Base-by-base conservation (phyloP, 2,797 vertebrate genomes). In the Argentina silus region DNA sequence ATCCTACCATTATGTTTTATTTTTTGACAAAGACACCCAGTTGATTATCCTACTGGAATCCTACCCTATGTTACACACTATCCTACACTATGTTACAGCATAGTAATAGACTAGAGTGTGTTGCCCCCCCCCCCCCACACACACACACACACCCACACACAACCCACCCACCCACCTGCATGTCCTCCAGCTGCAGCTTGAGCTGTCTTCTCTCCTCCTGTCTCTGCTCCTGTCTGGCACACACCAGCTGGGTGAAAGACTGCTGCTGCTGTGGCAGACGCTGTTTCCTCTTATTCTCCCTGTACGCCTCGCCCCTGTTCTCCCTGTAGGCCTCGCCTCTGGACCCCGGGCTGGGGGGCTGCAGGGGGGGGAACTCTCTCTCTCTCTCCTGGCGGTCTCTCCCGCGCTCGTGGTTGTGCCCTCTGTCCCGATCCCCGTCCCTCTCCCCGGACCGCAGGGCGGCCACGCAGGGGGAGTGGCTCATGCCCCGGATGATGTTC, bases 401-500 rank as follows among this genome's bases (percentile, higher is more conserved):
- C 43, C 17, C 53, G 3, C 6, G 27, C n/a, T 15, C 17, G 6
- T 11, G 4, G 48, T 53, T 12, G 61, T 73, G 5, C 21, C 21
- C 69, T 36, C 79, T 61, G 6, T 66, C 72, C 9, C 85, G 86
- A 70, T 82, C 81, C 5, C 77, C 70, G 53, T 72, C 70, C 6
- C 62, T n/a, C 12, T 78, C 77, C 67, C 75, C 63, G 64, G 67
- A 72, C 93, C 90, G 80, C 61, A 45, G 51, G 10, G 89, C 48
- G 81, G 74, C 48, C 86, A 85, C 2, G 14, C 95, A 95, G 9
- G 98, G 98, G 75, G 97, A 99, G 93, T 99, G 97, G 87, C 97
- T 99, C 97, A 99, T 99, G 78, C 98, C 97, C 63, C 97, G 96
- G 89, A 99, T 99, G 82, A 99, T 99, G 93, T 98, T 99, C 87